Evolutionary conservation across 2,888 invertebrate genomes (phyloP).

Genomic region (Caenorhabditis sulstoni): DNA sequence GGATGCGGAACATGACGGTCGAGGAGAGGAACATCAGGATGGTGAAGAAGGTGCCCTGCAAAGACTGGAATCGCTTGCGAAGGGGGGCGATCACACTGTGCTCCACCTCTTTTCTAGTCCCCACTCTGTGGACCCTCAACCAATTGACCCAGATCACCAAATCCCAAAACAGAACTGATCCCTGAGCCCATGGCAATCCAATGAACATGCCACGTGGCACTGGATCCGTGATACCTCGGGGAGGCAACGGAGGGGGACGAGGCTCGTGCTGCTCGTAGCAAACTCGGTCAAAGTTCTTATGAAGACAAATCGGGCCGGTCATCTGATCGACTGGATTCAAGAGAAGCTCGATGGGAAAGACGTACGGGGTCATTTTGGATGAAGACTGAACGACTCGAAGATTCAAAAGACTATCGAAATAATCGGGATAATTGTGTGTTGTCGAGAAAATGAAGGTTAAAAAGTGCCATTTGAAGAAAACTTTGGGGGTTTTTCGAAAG

Average conservation of each 20-base stretch:
- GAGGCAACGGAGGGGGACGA: too few relatives aligned
- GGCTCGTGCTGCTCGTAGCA: neutral
- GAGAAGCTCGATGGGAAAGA: too few relatives aligned
- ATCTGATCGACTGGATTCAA: too few relatives aligned
- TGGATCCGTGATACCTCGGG: neutral
- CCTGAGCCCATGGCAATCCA: neutral
- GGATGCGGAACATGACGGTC: constrained; percentile 16
- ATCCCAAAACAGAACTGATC: neutral
- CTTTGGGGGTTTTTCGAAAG: too few relatives aligned
- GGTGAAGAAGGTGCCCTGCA: constrained; percentile 28
- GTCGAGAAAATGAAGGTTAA: neutral
- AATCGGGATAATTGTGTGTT: neutral
- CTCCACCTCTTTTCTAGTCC: neutral
- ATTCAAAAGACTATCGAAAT: neutral
- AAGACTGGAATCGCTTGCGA: neutral
- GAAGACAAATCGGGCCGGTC: neutral
- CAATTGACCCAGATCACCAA: too few relatives aligned
- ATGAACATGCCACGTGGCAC: too few relatives aligned
- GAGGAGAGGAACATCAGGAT: constrained; percentile 21
- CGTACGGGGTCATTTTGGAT: too few relatives aligned
- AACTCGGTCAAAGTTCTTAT: constrained; percentile 2
- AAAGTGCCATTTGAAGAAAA: too few relatives aligned
- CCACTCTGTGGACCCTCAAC: too few relatives aligned
- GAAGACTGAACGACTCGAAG: too few relatives aligned
- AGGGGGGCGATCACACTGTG: too few relatives aligned